These are phyloP conservation scores for Drosophila vallismaia DNA, from an alignment of 2,888 invertebrate genomes.

Conservation along the genomic window DNA sequence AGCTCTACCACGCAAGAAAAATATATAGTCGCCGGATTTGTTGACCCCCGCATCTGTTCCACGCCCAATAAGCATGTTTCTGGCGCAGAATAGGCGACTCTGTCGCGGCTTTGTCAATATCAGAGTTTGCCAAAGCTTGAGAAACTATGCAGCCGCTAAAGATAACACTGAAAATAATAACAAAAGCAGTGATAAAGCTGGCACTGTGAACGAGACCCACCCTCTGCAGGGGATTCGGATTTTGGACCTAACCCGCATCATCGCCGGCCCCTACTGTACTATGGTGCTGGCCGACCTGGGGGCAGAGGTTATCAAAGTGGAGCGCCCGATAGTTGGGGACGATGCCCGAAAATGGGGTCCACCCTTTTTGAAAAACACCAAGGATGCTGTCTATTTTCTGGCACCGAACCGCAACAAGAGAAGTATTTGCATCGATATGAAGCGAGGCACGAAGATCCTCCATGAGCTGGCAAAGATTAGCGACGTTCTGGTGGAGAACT, in stretches of 20 bases:
- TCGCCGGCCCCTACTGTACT: conserved; percentile 97
- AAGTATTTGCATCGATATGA: conserved; percentile 94
- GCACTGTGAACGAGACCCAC: conserved; percentile 82
- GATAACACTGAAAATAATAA: conserved; percentile 11
- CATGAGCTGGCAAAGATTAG: conserved; percentile 89
- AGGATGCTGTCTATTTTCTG: conserved; percentile 92
- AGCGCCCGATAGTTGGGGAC: conserved; percentile 92
- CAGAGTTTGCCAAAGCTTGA: conserved; percentile 49
- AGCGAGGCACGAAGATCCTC: conserved; percentile 88
- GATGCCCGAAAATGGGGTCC: conserved; percentile 97
- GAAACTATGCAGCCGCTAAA: conserved; percentile 57
- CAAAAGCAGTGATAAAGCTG: background rate
- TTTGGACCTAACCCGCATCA: conserved; percentile 92
- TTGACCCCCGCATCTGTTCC: conserved; percentile 2
- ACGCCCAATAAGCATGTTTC: conserved; percentile 49
- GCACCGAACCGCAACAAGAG: conserved; percentile 97
- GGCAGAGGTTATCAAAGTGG: conserved; percentile 96
- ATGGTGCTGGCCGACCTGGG: conserved; percentile 97
- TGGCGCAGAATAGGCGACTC: conserved; percentile 43
- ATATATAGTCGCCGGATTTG: conserved; percentile 35
- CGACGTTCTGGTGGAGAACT: conserved; percentile 97
- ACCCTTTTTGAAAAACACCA: conserved; percentile 89
- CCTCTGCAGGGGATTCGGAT: conserved; percentile 89
- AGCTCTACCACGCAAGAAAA: conserved; percentile 5
- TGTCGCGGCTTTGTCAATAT: conserved; percentile 39